Conservation (phyloP, 2,113 vertebrate genomes). For the Notothenia rossii region DNA sequence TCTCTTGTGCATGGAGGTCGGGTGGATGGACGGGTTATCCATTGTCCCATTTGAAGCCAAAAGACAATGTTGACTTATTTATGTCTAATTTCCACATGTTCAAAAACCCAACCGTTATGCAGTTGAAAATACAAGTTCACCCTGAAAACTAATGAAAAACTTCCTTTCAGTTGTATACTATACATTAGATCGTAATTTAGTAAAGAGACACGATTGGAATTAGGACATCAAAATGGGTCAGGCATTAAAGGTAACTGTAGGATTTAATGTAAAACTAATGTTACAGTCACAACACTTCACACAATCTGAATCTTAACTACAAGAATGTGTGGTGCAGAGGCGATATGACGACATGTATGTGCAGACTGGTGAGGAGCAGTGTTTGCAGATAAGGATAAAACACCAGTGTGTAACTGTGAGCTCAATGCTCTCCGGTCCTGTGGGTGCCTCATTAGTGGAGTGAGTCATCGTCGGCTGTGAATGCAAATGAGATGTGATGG, state of each 20-base stretch:
- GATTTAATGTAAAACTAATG: not conserved
- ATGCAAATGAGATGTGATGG: constrained; percentile 70
- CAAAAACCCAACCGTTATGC: too few relatives aligned
- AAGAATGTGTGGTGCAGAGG: not conserved
- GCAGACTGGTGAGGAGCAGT: constrained; percentile 15
- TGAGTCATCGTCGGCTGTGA: constrained; percentile 60
- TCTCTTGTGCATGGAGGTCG: too few relatives aligned
- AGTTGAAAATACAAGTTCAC: too few relatives aligned
- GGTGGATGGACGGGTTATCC: too few relatives aligned
- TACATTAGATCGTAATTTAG: too few relatives aligned
- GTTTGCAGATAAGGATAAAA: constrained; percentile 38
- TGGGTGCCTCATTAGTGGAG: constrained; percentile 68
- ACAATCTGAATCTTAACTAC: not conserved
- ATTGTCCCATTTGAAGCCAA: too few relatives aligned
- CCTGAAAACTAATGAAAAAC: too few relatives aligned
- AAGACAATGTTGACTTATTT: too few relatives aligned
- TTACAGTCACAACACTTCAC: not conserved
- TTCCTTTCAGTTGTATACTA: too few relatives aligned
- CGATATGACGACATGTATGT: not conserved
- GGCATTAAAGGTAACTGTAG: not conserved
- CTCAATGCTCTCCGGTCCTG: constrained; percentile 41
- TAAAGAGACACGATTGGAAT: not conserved
- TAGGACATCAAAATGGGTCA: not conserved
- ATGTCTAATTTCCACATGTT: too few relatives aligned
- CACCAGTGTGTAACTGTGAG: constrained; percentile 25